Evolutionary conservation across 2,113 vertebrate genomes (phyloP).

Genomic region (Poecilia latipinna): DNA sequence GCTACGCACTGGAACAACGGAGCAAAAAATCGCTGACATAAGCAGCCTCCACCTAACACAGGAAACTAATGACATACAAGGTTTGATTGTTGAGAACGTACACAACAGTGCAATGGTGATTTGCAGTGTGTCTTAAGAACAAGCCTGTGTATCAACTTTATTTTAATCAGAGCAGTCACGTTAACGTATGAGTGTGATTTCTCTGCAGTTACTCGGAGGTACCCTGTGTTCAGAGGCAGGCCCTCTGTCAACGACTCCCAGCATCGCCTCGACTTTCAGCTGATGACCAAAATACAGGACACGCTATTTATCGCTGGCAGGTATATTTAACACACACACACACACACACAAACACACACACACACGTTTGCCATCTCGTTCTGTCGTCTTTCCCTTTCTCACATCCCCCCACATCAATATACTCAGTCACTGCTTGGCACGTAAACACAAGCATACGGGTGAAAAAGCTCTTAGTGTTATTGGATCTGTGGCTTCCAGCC

Average conservation of each 20-base stretch:
- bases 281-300: conserved; percentile 99
- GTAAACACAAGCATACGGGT: conserved; percentile 54
- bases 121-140: conserved; percentile 26
- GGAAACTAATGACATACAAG: conserved; percentile 20
- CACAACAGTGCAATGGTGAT: neutral
- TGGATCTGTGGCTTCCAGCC: conserved; percentile 76
- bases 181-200: conserved; percentile 73
- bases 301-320: conserved; percentile 99
- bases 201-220: conserved; percentile 92
- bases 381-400: conserved; percentile 34
- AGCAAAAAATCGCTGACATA: conserved; percentile 60
- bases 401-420: conserved; percentile 39
- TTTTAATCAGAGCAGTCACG: conserved; percentile 66
- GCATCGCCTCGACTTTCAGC: conserved; percentile 98
- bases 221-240: conserved; percentile 98
- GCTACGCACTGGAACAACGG: conserved; percentile 48
- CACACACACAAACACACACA: neutral
- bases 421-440: conserved; percentile 64
- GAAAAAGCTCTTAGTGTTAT: conserved; percentile 86
- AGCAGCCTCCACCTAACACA: conserved; percentile 22
- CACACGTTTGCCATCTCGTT: conserved; percentile 57
- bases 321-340: conserved; percentile 75
- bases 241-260: conserved; percentile 98
- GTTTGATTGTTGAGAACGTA: conserved; percentile 15
- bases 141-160: conserved; percentile 80